A percentile compares a stretch with the other conserved stretches of the same genome.
Conservation (phyloP, 1,140 invertebrate species). For the Diachasmimorpha longicaudata region DNA sequence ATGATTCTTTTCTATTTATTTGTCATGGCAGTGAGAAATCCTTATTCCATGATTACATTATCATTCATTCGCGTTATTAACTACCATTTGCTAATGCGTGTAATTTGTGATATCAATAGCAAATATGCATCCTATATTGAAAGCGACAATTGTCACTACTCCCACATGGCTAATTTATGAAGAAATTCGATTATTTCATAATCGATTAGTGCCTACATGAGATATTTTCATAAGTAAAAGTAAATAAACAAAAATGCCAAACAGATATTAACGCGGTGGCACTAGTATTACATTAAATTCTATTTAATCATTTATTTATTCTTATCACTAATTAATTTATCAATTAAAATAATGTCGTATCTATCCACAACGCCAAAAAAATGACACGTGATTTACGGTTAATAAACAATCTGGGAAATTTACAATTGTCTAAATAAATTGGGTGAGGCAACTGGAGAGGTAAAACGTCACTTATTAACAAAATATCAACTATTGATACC, state of each 20-base stretch:
- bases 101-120: too few relatives aligned
- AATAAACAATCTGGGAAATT: background rate
- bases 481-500: background rate
- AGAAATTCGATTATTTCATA: too few relatives aligned
- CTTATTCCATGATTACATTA: slow-evolving; percentile 7
- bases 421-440: background rate
- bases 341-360: too few relatives aligned
- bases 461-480: background rate
- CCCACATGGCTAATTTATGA: too few relatives aligned
- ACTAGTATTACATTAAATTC: background rate
- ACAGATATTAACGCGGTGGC: too few relatives aligned
- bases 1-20: background rate
- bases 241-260: too few relatives aligned
- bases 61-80: background rate
- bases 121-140: too few relatives aligned
- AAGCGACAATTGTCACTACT: too few relatives aligned
- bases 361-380: background rate
- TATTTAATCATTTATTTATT: background rate
- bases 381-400: background rate
- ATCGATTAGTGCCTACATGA: too few relatives aligned
- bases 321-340: background rate
- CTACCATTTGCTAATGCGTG: too few relatives aligned
- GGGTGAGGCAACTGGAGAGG: background rate
- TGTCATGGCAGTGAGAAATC: slow-evolving; percentile 12
- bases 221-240: too few relatives aligned